phyloP scores from a whole-genome alignment of 2,888 invertebrate species.

The Villa cingulata region DNA sequence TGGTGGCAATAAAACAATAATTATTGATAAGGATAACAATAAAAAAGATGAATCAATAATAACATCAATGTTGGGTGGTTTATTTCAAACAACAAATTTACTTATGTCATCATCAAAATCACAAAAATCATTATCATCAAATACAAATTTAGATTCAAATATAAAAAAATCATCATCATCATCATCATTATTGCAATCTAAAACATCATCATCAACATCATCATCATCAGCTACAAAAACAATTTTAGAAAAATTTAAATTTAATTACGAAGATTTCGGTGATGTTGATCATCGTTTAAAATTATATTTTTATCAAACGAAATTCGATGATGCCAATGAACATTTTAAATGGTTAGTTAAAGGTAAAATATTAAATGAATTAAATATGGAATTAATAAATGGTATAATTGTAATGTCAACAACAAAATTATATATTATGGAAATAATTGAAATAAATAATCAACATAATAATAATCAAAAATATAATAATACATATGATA shows the following conservation, averaged over 20 bases:
- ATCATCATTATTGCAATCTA: conserved; percentile 26
- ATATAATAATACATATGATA: conserved; percentile 38
- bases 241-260: conserved; percentile 33
- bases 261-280: conserved; percentile 41
- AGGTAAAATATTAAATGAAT: conserved; percentile 37
- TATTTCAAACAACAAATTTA: conserved; percentile 39
- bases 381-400: conserved; percentile 29
- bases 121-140: conserved; percentile 25
- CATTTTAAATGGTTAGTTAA: conserved; percentile 40
- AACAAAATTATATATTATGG: conserved; percentile 39
- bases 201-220: conserved; percentile 22
- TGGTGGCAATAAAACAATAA: too few relatives aligned
- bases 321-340: conserved; percentile 42
- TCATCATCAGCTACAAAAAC: conserved; percentile 20
- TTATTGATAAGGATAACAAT: conserved; percentile 2
- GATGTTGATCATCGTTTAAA: conserved; percentile 46
- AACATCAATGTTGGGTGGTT: conserved; percentile 37
- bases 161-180: conserved; percentile 18
- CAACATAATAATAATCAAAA: too few relatives aligned
- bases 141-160: conserved; percentile 1
- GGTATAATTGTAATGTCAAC: conserved; percentile 42
- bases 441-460: too few relatives aligned
- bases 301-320: conserved; percentile 40
- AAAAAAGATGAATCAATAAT: conserved; percentile 23
- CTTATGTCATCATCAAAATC: conserved; percentile 34